These are phyloP conservation scores for Enteromius radiatus DNA, from an alignment of 2,797 vertebrate species.

Conservation along the genomic window DNA sequence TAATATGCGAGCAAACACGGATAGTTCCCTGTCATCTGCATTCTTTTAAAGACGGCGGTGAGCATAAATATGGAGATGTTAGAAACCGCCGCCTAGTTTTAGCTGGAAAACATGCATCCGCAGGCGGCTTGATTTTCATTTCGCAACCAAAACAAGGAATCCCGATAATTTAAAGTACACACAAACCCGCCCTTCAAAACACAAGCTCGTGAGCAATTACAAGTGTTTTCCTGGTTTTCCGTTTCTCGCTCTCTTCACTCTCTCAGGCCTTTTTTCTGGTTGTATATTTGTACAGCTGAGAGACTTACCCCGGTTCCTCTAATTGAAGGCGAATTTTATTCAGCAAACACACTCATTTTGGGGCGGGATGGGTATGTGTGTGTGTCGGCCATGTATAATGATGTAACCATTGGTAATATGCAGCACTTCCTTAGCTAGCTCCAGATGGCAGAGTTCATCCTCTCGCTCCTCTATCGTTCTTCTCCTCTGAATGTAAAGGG, in stretches of 20 bases:
- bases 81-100: background rate
- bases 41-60: background rate
- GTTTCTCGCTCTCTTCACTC: slow-evolving; percentile 14
- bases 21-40: background rate
- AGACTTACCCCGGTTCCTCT: slow-evolving; percentile 29
- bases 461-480: background rate
- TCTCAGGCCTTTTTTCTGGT: slow-evolving; percentile 12
- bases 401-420: slow-evolving; percentile 45
- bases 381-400: slow-evolving; percentile 26
- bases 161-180: slow-evolving; percentile 14
- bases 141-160: slow-evolving; percentile 32
- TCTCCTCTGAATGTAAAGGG: background rate
- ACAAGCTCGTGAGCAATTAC: slow-evolving; percentile 42
- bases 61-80: background rate
- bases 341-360: slow-evolving; percentile 26
- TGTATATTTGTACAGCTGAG: slow-evolving; percentile 41
- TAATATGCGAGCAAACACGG: slow-evolving; percentile 24
- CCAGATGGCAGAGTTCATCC: slow-evolving; percentile 41
- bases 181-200: slow-evolving; percentile 25
- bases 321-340: slow-evolving; percentile 44
- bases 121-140: slow-evolving; percentile 13
- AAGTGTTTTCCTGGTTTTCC: slow-evolving; percentile 34
- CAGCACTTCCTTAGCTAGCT: slow-evolving; percentile 37
- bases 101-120: background rate
- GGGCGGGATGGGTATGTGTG: background rate